phyloP scores from a whole-genome alignment of 2,113 vertebrate genomes.

The Colinus virginianus region DNA sequence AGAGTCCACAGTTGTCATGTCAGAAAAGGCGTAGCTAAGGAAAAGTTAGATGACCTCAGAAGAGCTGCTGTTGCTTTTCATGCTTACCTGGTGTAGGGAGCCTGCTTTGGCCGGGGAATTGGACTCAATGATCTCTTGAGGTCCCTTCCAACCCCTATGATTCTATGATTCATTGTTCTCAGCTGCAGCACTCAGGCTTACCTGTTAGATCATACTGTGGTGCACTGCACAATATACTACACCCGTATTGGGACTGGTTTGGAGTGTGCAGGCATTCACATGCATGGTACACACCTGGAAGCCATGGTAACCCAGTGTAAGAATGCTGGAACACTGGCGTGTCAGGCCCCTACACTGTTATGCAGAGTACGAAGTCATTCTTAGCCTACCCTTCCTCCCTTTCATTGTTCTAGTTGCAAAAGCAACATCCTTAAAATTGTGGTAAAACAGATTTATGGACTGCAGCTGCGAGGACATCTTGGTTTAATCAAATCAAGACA shows the following conservation, averaged over 20 bases:
- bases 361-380: neutral
- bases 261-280: neutral
- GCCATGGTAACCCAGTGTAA: neutral
- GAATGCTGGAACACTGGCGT: neutral
- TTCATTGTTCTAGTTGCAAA: neutral
- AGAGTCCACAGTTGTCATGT: neutral
- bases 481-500: neutral
- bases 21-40: neutral
- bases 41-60: neutral
- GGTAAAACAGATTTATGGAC: neutral
- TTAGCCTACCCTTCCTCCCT: neutral
- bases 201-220: neutral
- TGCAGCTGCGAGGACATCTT: neutral
- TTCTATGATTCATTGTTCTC: neutral
- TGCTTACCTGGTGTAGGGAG: too few relatives aligned
- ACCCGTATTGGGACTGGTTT: neutral
- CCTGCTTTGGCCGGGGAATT: too few relatives aligned
- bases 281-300: fast-evolving
- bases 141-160: too few relatives aligned
- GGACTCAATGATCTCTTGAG: too few relatives aligned
- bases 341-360: neutral
- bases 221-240: neutral
- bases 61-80: neutral
- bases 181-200: neutral
- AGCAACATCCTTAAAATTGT: neutral